A percentile compares a stretch with the other conserved stretches of the same genome.
Evolutionary conservation across 2,888 invertebrate genomes (phyloP).

Genomic region (Acleris literana): DNA sequence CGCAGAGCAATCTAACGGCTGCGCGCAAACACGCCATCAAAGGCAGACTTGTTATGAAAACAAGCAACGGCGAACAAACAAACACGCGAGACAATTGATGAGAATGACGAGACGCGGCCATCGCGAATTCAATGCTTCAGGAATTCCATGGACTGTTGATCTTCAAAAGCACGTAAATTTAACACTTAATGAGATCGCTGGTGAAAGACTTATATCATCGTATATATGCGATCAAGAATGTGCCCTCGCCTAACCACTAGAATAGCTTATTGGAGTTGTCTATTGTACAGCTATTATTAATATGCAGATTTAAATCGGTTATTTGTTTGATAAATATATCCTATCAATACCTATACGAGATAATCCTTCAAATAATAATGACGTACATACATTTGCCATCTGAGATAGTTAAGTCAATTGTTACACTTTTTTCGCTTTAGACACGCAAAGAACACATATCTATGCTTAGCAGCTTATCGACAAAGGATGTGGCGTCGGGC

Average conservation of each 20-base stretch:
- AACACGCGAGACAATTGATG: constrained; percentile 80
- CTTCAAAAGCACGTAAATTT: constrained; percentile 55
- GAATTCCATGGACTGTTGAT: constrained; percentile 37
- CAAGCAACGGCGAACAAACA: constrained; percentile 77
- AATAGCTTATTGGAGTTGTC: too few relatives aligned
- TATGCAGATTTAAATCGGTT: too few relatives aligned
- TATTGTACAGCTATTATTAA: too few relatives aligned
- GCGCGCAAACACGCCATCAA: constrained; percentile 74
- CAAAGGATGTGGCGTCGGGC: constrained; percentile 63
- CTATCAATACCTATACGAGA: too few relatives aligned
- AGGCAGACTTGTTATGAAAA: constrained; percentile 82
- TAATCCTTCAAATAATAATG: too few relatives aligned
- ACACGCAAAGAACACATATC: constrained; percentile 23
- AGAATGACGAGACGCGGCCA: constrained; percentile 57
- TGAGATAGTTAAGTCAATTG: too few relatives aligned
- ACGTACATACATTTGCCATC: too few relatives aligned
- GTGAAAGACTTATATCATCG: neutral
- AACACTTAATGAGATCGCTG: constrained; percentile 54
- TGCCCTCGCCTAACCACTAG: too few relatives aligned
- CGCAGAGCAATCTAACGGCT: constrained; percentile 60
- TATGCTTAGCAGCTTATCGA: constrained; percentile 57
- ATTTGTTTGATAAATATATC: too few relatives aligned
- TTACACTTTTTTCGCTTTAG: neutral
- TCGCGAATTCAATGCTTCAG: constrained; percentile 30
- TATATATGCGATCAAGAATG: constrained; percentile 1